Evolutionary conservation across 2,113 vertebrate genomes (phyloP).

Genomic region (Lophius piscatorius): DNA sequence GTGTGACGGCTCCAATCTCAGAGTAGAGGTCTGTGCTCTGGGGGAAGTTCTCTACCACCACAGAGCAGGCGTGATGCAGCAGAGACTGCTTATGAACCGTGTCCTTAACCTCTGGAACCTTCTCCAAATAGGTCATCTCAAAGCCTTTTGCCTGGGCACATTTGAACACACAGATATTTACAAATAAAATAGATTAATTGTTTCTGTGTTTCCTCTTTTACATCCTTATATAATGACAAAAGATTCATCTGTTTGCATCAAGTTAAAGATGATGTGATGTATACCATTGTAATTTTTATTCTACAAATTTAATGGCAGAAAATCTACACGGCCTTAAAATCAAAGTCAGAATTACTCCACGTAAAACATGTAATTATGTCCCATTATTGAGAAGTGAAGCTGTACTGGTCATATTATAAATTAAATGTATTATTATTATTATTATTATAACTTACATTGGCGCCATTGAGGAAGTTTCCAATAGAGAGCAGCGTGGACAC

Average conservation of each 20-base stretch:
- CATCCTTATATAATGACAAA: no score
- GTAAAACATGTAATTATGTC: conserved; percentile 12
- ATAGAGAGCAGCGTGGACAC: conserved; percentile 92
- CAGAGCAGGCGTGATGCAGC: conserved; percentile 91
- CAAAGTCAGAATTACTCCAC: neutral
- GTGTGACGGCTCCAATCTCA: conserved; percentile 93
- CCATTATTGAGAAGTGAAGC: neutral
- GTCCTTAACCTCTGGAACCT: conserved; percentile 98
- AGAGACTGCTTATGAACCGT: conserved; percentile 97
- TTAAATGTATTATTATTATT: no score
- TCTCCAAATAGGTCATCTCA: conserved; percentile 96
- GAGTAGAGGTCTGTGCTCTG: conserved; percentile 97
- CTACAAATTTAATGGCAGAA: conserved; percentile 9
- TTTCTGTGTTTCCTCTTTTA: no score
- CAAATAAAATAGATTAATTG: neutral
- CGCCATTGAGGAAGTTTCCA: conserved; percentile 96
- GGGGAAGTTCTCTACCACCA: conserved; percentile 94
- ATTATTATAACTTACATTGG: conserved; percentile 91
- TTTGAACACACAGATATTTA: conserved; percentile 5
- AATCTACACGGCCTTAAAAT: conserved; percentile 1
- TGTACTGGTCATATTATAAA: neutral
- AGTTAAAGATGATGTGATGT: no score
- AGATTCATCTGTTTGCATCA: no score
- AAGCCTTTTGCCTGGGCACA: conserved; percentile 92
- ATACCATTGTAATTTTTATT: conserved; percentile 3